Conservation (phyloP, 1,140 invertebrate species). For the Panulirus ornatus region DNA sequence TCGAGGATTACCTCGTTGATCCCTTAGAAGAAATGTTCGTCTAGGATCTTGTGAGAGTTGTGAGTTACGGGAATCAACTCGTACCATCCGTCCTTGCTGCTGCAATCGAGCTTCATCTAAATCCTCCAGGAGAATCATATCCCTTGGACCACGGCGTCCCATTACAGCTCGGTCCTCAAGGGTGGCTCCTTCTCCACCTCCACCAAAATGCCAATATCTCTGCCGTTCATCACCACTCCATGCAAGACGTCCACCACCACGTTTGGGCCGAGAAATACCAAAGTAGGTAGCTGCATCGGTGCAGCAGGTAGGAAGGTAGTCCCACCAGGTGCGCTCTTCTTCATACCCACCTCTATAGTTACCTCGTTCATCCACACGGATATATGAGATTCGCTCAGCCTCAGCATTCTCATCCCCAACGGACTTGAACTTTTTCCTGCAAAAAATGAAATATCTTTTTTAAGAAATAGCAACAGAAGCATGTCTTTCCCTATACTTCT, state of each 20-base stretch:
- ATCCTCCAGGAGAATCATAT: slow-evolving; percentile 66
- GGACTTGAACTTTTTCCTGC: slow-evolving; percentile 65
- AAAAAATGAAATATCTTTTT: neutral
- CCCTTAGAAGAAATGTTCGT: slow-evolving; percentile 67
- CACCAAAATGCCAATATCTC: slow-evolving; percentile 86
- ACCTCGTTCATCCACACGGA: slow-evolving; percentile 69
- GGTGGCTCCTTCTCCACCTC: slow-evolving; percentile 62
- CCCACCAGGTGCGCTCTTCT: slow-evolving; percentile 72
- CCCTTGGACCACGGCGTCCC: slow-evolving; percentile 51
- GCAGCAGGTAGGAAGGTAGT: slow-evolving; percentile 65
- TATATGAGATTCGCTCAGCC: slow-evolving; percentile 72
- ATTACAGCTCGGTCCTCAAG: slow-evolving; percentile 75
- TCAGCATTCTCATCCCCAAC: slow-evolving; percentile 66
- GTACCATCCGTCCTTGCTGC: slow-evolving; percentile 75
- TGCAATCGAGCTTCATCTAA: slow-evolving; percentile 78
- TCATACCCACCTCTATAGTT: slow-evolving; percentile 46
- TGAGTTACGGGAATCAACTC: slow-evolving; percentile 75
- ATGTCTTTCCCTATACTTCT: too few relatives aligned
- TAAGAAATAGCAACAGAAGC: too few relatives aligned
- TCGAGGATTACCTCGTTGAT: slow-evolving; percentile 68
- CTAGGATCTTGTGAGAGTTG: slow-evolving; percentile 63
- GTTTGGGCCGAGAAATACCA: slow-evolving; percentile 60
- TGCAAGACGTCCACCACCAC: slow-evolving; percentile 79
- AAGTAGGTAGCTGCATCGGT: slow-evolving; percentile 42
- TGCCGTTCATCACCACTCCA: slow-evolving; percentile 87